phyloP scores from a whole-genome alignment of 35 echinoderm and acorn worm species.

The Lytechinus pictus region DNA sequence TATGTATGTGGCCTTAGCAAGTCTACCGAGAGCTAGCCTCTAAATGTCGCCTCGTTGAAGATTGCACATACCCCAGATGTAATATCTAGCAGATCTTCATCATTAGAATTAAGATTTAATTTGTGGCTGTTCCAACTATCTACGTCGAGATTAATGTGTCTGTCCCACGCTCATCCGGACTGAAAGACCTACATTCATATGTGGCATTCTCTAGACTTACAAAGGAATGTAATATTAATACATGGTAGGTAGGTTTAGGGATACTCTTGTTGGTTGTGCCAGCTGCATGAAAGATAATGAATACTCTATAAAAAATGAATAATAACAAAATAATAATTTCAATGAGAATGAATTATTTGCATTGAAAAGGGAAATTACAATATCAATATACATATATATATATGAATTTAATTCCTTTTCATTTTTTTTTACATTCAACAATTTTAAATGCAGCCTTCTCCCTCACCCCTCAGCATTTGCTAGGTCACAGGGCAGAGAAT shows the following conservation, averaged over 20 bases:
- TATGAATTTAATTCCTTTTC: not conserved
- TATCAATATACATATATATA: not conserved
- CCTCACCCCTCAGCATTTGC: not conserved
- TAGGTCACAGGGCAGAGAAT: not conserved
- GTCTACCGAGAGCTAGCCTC: not conserved
- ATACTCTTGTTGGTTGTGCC: not conserved
- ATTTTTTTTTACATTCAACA: not conserved
- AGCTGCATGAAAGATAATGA: not conserved
- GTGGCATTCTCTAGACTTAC: not conserved
- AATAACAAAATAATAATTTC: not conserved
- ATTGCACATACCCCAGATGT: not conserved
- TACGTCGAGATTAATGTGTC: not conserved
- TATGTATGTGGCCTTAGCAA: not conserved
- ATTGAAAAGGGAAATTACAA: not conserved
- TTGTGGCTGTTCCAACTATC: not conserved
- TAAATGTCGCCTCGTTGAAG: not conserved
- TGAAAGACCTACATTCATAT: not conserved
- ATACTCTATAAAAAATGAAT: not conserved
- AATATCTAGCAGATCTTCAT: not conserved
- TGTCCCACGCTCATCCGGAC: not conserved
- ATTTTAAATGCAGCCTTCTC: not conserved
- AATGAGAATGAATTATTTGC: not conserved
- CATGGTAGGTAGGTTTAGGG: not conserved
- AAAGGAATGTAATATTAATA: not conserved
- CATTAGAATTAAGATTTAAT: constrained; percentile 7